Base-by-base conservation (phyloP, 2,888 invertebrate species). In the Xylota segnis region DNA sequence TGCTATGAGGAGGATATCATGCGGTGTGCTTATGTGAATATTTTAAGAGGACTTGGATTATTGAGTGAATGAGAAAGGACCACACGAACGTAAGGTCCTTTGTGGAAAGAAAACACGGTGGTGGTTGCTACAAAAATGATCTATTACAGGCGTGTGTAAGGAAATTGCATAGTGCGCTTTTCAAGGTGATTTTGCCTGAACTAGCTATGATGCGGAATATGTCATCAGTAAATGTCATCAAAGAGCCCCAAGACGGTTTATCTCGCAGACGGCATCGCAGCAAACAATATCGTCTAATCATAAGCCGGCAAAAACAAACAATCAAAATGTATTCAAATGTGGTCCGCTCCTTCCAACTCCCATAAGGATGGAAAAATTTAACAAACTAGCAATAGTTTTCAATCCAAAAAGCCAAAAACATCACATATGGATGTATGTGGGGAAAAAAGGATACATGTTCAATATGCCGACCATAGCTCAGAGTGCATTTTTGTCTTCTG, bases 381-480 rank as follows among this genome's bases (percentile, higher is more conserved):
- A 76, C 75, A 86, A 86, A 77, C 86, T 71, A 52, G 66, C 66
- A 82, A 72, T 86, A 86, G 86, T 86, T 86, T 86, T 68, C 76
- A 68, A 82, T 82, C 54, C 77, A 58, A 61, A 81, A 56, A 45
- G 45, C 66, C 23, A 74, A 45, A 52, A 84, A 54, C 58, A 71
- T 50, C 54, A 47, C 37, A 32, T 72, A 72, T 23, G 23, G 2
- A 77, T 82, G 45, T 75, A 74, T 75, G 61, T n/a, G 50, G 27
- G 63, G 50, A 27, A 63, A 72, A 43, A 72, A 68, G 82, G 82
- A 76, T 86, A 81, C 76, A 82, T 77, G 86, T 82, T 86, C 86
- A 86, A 86, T 86, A 86, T 86, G 86, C 82, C 86, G 82, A 50
- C 76, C 72, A 86, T 86, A 56, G 71, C 71, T 82, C 76, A 82